A percentile compares a stretch with the other conserved stretches of the same genome.
phyloP scores from a whole-genome alignment of 1,140 invertebrate genomes.

The Delia radicum region DNA sequence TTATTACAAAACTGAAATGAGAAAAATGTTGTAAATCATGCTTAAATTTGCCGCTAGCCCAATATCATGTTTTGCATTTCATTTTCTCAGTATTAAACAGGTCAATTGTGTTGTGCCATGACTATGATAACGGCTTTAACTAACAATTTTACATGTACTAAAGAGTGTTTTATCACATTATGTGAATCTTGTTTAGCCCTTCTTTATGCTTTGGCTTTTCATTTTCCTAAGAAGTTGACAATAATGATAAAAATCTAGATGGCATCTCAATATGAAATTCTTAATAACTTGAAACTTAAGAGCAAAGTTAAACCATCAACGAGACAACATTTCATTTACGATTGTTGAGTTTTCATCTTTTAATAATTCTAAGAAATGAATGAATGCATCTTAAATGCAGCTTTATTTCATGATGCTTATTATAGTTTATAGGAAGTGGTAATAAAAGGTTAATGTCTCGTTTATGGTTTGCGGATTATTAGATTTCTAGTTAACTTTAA shows the following conservation, averaged over 20 bases:
- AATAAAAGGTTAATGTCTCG: neutral
- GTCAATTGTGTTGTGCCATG: neutral
- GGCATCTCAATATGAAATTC: neutral
- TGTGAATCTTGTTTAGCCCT: neutral
- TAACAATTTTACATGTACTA: neutral
- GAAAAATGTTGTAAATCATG: slow-evolving; percentile 1
- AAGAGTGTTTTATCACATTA: neutral
- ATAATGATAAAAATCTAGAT: neutral
- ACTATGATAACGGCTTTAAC: neutral
- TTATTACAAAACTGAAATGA: neutral
- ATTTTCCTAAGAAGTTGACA: neutral
- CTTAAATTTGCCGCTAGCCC: neutral
- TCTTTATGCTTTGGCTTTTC: neutral
- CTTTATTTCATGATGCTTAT: too few relatives aligned
- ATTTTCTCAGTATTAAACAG: neutral
- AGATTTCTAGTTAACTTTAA: neutral
- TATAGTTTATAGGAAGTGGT: neutral
- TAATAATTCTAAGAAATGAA: neutral
- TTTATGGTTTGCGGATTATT: neutral
- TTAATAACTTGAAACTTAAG: too few relatives aligned
- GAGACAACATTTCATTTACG: neutral
- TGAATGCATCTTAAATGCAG: neutral
- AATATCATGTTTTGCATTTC: neutral
- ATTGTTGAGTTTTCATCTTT: slow-evolving; percentile 4
- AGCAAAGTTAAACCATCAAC: too few relatives aligned